Evolutionary conservation across 2,888 invertebrate genomes (phyloP).

Genomic region (Spodoptera exigua): DNA sequence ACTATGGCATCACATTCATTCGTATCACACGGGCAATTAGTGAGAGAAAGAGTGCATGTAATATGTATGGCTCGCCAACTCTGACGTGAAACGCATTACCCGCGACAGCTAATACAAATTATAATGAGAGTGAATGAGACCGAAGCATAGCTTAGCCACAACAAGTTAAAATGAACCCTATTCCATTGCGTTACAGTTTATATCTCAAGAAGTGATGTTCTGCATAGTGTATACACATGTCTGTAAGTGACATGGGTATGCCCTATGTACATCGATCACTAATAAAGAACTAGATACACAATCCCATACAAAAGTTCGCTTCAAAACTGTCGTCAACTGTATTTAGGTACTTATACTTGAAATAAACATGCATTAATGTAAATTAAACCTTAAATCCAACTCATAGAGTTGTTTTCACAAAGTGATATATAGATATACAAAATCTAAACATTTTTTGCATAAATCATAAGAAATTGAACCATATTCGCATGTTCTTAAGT

Average conservation of each 20-base stretch:
- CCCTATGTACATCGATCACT: too few species aligned
- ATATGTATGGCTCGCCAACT: slow-evolving; percentile 32
- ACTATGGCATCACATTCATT: slow-evolving; percentile 32
- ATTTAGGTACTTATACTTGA: too few species aligned
- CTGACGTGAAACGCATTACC: slow-evolving; percentile 32
- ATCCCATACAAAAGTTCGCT: too few species aligned
- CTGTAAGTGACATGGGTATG: slow-evolving; percentile 26
- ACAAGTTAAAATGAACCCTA: slow-evolving; percentile 32
- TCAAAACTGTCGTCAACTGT: too few species aligned
- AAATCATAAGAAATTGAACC: too few species aligned
- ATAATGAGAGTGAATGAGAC: slow-evolving; percentile 32
- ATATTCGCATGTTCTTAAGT: too few species aligned
- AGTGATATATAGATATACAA: too few species aligned
- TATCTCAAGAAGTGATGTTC: slow-evolving; percentile 30
- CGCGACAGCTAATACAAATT: slow-evolving; percentile 32
- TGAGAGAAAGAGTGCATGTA: slow-evolving; percentile 31
- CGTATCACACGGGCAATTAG: slow-evolving; percentile 31
- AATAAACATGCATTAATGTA: too few species aligned
- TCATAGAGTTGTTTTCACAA: too few species aligned
- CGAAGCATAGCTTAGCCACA: slow-evolving; percentile 31
- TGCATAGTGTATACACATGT: slow-evolving; percentile 32
- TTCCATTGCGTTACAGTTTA: slow-evolving; percentile 32
- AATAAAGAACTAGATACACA: too few species aligned
- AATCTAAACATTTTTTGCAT: too few species aligned
- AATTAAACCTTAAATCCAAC: too few species aligned